phyloP scores from a whole-genome alignment of 2,113 vertebrate genomes.

The Pachycephala philippinensis region DNA sequence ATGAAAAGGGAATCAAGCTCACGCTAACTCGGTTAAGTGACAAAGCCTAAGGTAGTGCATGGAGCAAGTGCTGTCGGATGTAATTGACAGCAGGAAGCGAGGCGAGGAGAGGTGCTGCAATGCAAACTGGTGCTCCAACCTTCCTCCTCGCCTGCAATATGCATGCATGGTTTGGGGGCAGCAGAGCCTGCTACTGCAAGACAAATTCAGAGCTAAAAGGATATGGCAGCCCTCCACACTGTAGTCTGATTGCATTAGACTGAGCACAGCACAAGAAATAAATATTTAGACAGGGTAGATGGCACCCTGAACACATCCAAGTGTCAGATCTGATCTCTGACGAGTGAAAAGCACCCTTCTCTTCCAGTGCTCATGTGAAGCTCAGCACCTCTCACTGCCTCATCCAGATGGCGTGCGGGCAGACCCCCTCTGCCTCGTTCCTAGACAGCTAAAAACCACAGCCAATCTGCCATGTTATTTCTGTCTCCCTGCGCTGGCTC shows the following conservation, averaged over 20 bases:
- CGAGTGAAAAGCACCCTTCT: slow-evolving; percentile 57
- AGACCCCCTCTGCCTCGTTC: slow-evolving; percentile 25
- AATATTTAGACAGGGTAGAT: slow-evolving; percentile 80
- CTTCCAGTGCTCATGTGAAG: slow-evolving; percentile 18
- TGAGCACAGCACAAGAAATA: slow-evolving; percentile 67
- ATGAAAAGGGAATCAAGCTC: neutral
- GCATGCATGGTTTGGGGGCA: slow-evolving; percentile 13
- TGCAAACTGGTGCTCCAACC: neutral
- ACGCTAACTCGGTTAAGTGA: neutral
- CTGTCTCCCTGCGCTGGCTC: slow-evolving; percentile 33
- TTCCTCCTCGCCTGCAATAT: neutral
- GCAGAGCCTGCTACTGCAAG: slow-evolving; percentile 28
- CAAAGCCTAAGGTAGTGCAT: neutral
- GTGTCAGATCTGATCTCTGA: slow-evolving; percentile 72
- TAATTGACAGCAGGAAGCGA: neutral
- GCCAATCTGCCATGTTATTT: slow-evolving; percentile 58
- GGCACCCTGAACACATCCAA: slow-evolving; percentile 68
- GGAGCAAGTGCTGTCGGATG: neutral
- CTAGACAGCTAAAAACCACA: slow-evolving; percentile 28
- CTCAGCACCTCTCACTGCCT: slow-evolving; percentile 47
- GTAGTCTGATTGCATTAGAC: slow-evolving; percentile 76
- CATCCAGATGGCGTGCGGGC: slow-evolving; percentile 65
- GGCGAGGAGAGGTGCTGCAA: neutral
- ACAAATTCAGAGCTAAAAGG: slow-evolving; percentile 69
- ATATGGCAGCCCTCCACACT: slow-evolving; percentile 72